Conservation (phyloP, 2,888 invertebrate species). For the Mesorhabditis sp. region DNA sequence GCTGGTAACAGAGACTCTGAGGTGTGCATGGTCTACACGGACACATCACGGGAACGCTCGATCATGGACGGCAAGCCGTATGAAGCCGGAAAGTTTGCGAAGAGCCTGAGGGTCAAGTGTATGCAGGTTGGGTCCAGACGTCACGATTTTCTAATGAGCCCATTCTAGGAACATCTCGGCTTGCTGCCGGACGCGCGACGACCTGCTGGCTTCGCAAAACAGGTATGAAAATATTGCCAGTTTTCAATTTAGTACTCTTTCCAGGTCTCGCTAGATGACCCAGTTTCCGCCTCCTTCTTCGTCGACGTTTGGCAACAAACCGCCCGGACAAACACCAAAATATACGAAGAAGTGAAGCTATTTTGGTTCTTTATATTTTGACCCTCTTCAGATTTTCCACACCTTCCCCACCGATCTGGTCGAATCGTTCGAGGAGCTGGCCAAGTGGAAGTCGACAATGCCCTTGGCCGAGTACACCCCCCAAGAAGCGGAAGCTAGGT, state of each 20-base stretch:
- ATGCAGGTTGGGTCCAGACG: conserved; percentile 65
- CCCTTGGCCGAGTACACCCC: conserved; percentile 74
- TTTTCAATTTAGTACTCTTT: conserved; percentile 36
- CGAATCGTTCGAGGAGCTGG: conserved; percentile 74
- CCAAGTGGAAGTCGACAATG: conserved; percentile 71
- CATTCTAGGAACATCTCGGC: conserved; percentile 77
- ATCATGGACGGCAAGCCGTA: conserved; percentile 77
- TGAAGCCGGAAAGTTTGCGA: conserved; percentile 81
- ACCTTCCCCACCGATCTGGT: conserved; percentile 83
- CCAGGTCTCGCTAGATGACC: conserved; percentile 66
- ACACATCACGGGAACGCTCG: conserved; percentile 69
- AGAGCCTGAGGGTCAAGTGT: conserved; percentile 76
- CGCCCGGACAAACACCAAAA: conserved; percentile 78
- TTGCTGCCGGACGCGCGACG: conserved; percentile 62
- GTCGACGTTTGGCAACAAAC: conserved; percentile 77
- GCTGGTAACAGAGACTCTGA: conserved; percentile 87
- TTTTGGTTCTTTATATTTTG: neutral
- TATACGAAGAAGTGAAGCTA: conserved; percentile 74
- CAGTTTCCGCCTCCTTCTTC: conserved; percentile 78
- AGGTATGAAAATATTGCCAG: neutral
- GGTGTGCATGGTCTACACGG: conserved; percentile 71
- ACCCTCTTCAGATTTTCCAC: conserved; percentile 72
- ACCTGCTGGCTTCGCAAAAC: conserved; percentile 34
- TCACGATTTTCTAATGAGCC: neutral
- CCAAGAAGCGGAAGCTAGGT: conserved; percentile 39